Evolutionary conservation across 2,797 vertebrate genomes (phyloP).

Genomic region (Carcharodon carcharias): DNA sequence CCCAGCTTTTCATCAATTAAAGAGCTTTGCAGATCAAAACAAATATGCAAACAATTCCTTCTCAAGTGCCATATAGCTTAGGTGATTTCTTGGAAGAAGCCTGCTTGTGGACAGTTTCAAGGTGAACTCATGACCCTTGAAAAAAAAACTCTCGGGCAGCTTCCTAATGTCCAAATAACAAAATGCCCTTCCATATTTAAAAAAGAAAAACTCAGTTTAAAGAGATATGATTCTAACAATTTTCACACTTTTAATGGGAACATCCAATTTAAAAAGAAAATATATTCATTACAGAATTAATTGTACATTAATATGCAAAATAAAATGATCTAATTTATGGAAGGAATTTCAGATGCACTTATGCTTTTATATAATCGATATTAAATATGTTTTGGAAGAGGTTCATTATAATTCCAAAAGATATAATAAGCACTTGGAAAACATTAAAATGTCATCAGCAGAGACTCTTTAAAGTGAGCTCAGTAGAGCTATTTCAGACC

Average conservation of each 20-base stretch:
- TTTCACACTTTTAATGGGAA: neutral
- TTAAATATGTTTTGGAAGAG: neutral
- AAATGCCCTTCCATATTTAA: too few species aligned
- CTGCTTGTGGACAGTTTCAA: too few species aligned
- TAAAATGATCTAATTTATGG: neutral
- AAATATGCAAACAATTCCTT: too few species aligned
- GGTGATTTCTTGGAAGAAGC: too few species aligned
- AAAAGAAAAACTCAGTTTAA: too few species aligned
- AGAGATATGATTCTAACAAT: too few species aligned
- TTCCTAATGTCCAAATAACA: too few species aligned
- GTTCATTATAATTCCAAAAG: neutral
- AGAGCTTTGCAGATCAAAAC: too few species aligned
- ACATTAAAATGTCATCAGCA: neutral
- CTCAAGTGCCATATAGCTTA: too few species aligned
- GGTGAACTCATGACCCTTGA: too few species aligned
- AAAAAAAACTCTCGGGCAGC: too few species aligned
- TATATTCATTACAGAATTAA: neutral
- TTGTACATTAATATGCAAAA: neutral
- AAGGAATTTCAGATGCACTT: neutral
- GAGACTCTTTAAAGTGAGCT: neutral
- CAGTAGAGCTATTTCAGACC: neutral
- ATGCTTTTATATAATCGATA: neutral
- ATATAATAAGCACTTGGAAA: neutral
- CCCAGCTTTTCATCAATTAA: too few species aligned
- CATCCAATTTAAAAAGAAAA: neutral